These are phyloP conservation scores for Orthonyx spaldingii DNA, from an alignment of 2,113 vertebrate genomes.

Conservation along the genomic window DNA sequence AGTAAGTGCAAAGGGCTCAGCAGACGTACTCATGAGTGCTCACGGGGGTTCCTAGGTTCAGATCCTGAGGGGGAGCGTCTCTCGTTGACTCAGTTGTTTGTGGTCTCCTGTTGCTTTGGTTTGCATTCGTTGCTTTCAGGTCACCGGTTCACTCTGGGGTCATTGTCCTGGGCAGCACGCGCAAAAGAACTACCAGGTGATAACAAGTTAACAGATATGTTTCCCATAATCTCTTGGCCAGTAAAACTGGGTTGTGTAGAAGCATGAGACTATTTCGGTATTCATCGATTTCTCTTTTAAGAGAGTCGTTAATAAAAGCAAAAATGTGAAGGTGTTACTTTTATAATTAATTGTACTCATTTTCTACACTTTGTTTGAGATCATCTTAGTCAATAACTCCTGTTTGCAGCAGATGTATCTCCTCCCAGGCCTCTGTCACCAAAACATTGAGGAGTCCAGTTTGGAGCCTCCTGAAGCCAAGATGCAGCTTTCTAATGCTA, in stretches of 20 bases:
- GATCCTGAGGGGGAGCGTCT: neutral
- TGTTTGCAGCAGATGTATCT: neutral
- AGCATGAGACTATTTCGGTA: neutral
- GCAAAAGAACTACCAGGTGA: neutral
- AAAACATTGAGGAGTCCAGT: neutral
- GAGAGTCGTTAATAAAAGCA: neutral
- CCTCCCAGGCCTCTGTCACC: neutral
- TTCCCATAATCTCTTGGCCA: neutral
- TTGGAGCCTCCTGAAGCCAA: neutral
- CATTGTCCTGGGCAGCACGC: neutral
- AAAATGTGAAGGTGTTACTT: neutral
- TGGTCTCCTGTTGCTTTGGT: neutral
- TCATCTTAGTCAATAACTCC: neutral
- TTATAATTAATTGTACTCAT: neutral
- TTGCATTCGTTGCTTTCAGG: neutral
- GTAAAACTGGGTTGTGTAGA: neutral
- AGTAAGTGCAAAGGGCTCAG: neutral
- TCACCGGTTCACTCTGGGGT: neutral
- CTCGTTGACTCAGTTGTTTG: neutral
- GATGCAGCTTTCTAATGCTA: neutral
- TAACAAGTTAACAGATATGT: neutral
- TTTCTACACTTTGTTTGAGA: neutral
- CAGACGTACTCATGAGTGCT: neutral
- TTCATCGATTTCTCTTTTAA: neutral
- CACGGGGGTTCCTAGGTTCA: neutral